Evolutionary conservation across 2,113 vertebrate genomes (phyloP).

Genomic region (Carassius gibelio): DNA sequence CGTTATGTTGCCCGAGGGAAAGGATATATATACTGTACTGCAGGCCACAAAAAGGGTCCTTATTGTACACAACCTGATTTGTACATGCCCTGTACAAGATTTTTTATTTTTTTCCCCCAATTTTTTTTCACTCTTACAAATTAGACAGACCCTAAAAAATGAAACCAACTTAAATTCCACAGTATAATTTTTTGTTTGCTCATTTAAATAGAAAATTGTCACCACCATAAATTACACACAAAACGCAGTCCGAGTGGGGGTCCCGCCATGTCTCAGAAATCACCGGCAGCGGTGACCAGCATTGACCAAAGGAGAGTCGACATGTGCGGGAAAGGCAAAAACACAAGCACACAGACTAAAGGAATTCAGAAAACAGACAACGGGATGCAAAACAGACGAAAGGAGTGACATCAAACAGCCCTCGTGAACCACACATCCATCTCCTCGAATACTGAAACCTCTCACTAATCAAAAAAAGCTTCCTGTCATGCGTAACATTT

Average conservation of each 20-base stretch:
- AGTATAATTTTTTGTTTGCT: constrained; percentile 73
- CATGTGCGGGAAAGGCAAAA: constrained; percentile 55
- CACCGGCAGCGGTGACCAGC: constrained; percentile 60
- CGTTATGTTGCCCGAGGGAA: constrained; percentile 84
- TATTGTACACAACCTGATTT: constrained; percentile 82
- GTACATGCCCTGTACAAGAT: constrained; percentile 87
- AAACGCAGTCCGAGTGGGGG: constrained; percentile 73
- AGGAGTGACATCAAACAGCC: constrained; percentile 64
- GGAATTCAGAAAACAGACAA: constrained; percentile 48
- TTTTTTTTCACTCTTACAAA: constrained; percentile 84
- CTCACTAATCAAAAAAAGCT: constrained; percentile 28
- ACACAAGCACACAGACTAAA: constrained; percentile 41
- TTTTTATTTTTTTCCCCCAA: constrained; percentile 62
- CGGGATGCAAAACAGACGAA: constrained; percentile 66
- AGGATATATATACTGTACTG: constrained; percentile 66
- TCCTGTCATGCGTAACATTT: constrained; percentile 60
- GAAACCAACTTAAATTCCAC: constrained; percentile 93
- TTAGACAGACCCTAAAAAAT: constrained; percentile 91
- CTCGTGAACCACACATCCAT: constrained; percentile 55
- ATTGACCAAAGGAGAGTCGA: constrained; percentile 58
- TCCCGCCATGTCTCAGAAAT: constrained; percentile 60
- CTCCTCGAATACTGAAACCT: constrained; percentile 46
- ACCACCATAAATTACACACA: constrained; percentile 88
- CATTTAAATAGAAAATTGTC: constrained; percentile 89
- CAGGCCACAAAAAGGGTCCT: constrained; percentile 83